These are phyloP conservation scores for Microcaecilia unicolor DNA, from an alignment of 2,797 vertebrate genomes.

Conservation along the genomic window DNA sequence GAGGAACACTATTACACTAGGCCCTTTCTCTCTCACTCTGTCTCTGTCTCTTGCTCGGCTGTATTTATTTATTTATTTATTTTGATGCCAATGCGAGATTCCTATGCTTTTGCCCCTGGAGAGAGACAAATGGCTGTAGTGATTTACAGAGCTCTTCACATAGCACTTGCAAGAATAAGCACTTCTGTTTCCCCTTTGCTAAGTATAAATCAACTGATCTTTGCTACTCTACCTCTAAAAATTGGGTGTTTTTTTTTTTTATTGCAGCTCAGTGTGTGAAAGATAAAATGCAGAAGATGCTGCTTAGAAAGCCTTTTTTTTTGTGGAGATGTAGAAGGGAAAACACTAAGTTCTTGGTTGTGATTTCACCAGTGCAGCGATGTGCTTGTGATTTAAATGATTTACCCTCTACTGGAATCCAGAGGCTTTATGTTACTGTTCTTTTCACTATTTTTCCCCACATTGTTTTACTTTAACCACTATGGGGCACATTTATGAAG, in stretches of 20 bases:
- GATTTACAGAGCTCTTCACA: constrained; percentile 36
- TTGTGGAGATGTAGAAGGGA: too few relatives aligned
- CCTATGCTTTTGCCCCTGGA: constrained; percentile 46
- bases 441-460: too few relatives aligned
- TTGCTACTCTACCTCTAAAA: too few relatives aligned
- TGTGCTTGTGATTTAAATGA: constrained; percentile 21
- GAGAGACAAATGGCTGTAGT: constrained; percentile 42
- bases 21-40: constrained; percentile 13
- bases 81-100: constrained; percentile 44
- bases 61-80: constrained; percentile 17
- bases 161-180: constrained; percentile 28
- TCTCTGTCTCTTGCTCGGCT: constrained; percentile 33
- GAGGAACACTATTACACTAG: constrained; percentile 37
- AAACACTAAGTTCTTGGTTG: constrained; percentile 1
- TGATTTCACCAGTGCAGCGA: constrained; percentile 1
- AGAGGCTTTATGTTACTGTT: too few relatives aligned
- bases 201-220: constrained; percentile 20
- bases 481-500: too few relatives aligned
- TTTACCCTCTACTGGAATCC: constrained; percentile 22
- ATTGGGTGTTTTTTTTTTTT: constrained; percentile 6
- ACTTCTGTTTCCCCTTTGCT: constrained; percentile 6
- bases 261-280: too few relatives aligned
- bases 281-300: too few relatives aligned
- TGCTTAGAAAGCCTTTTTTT: too few relatives aligned
- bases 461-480: too few relatives aligned